These are phyloP conservation scores for Eupithecia tripunctaria DNA, from an alignment of 2,888 invertebrate genomes.

Conservation along the genomic window DNA sequence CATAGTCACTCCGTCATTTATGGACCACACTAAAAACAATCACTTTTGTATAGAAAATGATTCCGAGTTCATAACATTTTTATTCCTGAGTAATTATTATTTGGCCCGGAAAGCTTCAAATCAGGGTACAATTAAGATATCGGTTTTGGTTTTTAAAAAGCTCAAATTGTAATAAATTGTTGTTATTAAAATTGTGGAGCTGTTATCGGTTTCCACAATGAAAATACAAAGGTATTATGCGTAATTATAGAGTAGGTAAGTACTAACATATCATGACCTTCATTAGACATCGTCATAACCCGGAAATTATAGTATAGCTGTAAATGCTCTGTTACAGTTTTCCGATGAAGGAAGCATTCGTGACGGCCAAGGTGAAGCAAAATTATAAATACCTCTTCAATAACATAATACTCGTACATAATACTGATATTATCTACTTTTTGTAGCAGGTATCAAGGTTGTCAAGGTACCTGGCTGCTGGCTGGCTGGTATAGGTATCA, in stretches of 20 bases:
- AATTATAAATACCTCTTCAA: constrained; percentile 65
- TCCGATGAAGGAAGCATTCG: constrained; percentile 79
- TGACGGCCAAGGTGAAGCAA: constrained; percentile 72
- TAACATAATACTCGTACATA: constrained; percentile 34
- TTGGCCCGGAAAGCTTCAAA: too few species aligned
- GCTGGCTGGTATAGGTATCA: constrained; percentile 6
- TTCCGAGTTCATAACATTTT: too few species aligned
- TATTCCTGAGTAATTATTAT: too few species aligned
- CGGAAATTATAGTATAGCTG: constrained; percentile 73
- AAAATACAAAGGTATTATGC: constrained; percentile 51
- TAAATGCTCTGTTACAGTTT: constrained; percentile 78
- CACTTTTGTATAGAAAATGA: too few species aligned
- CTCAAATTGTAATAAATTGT: too few species aligned
- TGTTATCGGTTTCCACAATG: constrained; percentile 49
- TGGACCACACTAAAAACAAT: too few species aligned
- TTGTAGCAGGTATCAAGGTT: constrained; percentile 30
- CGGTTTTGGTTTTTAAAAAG: too few species aligned
- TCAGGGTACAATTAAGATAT: too few species aligned
- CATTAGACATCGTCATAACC: constrained; percentile 72
- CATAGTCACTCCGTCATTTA: too few species aligned
- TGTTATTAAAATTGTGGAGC: not conserved
- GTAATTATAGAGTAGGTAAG: constrained; percentile 41
- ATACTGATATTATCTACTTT: constrained; percentile 13
- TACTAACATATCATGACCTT: constrained; percentile 67
- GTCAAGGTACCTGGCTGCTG: constrained; percentile 18